These are phyloP conservation scores for Anser brachyrhynchus DNA, from an alignment of 2,113 vertebrate species.

Conservation along the genomic window DNA sequence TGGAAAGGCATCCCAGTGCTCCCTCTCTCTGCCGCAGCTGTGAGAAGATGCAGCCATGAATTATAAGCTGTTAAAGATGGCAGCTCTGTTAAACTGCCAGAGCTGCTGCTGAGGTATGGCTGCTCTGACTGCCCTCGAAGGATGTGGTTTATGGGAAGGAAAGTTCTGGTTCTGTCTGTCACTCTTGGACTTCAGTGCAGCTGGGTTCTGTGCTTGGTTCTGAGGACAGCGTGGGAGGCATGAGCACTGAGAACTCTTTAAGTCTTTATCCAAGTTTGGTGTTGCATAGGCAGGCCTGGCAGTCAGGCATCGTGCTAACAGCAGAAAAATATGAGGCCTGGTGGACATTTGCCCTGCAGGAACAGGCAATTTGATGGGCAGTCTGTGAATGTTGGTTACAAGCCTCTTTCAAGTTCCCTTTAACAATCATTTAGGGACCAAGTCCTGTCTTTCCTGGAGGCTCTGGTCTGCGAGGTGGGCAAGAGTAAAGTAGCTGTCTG, in stretches of 20 bases:
- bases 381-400: neutral
- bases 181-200: neutral
- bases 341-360: neutral
- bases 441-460: neutral
- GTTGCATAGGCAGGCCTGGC: neutral
- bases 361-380: neutral
- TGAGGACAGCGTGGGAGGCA: neutral
- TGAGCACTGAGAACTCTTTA: neutral
- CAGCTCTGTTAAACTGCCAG: neutral
- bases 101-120: neutral
- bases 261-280: neutral
- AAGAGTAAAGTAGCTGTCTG: neutral
- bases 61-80: neutral
- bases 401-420: neutral
- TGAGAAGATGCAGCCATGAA: neutral
- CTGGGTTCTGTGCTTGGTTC: neutral
- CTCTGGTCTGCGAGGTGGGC: neutral
- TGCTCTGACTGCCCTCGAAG: neutral
- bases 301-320: neutral
- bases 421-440: neutral
- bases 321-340: neutral
- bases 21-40: too few relatives aligned
- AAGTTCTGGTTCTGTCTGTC: too few relatives aligned
- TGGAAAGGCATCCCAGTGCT: neutral
- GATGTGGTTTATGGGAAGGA: neutral